These are phyloP conservation scores for Thalpophila matura DNA, from an alignment of 2,888 invertebrate species.

Conservation along the genomic window DNA sequence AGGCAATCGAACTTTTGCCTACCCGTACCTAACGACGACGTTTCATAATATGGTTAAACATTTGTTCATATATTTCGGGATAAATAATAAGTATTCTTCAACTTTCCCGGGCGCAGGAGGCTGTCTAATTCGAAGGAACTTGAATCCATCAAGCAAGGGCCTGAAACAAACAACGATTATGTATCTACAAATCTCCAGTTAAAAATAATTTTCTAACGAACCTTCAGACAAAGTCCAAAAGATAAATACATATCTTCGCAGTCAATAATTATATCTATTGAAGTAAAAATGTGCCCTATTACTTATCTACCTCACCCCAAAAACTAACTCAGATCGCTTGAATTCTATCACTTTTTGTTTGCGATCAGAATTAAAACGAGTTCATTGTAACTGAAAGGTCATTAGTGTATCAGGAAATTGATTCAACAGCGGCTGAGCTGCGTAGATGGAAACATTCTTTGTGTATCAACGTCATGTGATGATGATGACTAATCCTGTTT, in stretches of 20 bases:
- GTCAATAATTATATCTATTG: too few species aligned
- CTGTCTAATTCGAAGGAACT: too few species aligned
- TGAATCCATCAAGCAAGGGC: too few species aligned
- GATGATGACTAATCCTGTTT: slow-evolving; percentile 39
- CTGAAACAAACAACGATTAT: too few species aligned
- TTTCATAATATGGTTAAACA: not conserved
- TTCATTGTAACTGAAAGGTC: slow-evolving; percentile 50
- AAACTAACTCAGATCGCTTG: slow-evolving; percentile 22
- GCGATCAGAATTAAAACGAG: slow-evolving; percentile 38
- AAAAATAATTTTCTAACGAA: too few species aligned
- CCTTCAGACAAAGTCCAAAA: too few species aligned
- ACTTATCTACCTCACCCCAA: slow-evolving; percentile 7
- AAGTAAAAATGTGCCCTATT: slow-evolving; percentile 20
- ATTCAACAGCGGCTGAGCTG: slow-evolving; percentile 16
- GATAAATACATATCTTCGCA: too few species aligned
- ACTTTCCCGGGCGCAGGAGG: too few species aligned
- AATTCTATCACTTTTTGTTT: slow-evolving; percentile 44
- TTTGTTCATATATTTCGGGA: too few species aligned
- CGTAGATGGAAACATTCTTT: slow-evolving; percentile 33
- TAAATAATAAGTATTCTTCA: too few species aligned
- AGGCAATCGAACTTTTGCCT: not conserved
- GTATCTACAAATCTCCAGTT: too few species aligned
- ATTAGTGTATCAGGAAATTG: slow-evolving; percentile 48
- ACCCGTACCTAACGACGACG: too few species aligned
- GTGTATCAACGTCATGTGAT: slow-evolving; percentile 17